Evolutionary conservation across 1,140 invertebrate genomes (phyloP), one percentile per base, ranked within the genome.

Genomic region (Leucophenga varia): DNA sequence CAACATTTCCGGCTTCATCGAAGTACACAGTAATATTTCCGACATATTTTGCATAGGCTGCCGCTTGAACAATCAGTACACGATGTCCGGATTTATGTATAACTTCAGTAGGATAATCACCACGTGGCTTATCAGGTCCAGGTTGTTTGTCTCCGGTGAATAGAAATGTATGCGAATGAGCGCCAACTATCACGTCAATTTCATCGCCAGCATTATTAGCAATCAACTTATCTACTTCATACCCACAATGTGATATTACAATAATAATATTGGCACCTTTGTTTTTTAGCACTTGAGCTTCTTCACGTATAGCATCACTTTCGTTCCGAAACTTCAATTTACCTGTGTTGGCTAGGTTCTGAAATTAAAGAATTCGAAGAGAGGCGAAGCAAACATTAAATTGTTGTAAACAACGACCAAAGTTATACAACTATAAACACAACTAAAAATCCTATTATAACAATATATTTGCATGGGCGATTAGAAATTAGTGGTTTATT

Each of bases 121-220:
- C 86, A 8, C 52, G 57, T 0, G 83, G 74, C 0, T 43, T 75
- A 37, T 87, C 82, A 0, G 73, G 74, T 3, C 81, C 82, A 0
- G 83, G 83, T 0, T 80, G 79, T 2, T 71, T 53, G 7, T 57
- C 67, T 20, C 81, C 82, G 2, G 77, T 80, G 61, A 81, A 91
- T 0, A 92, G 77, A 51, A 93, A 83, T 0, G 88, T 88, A 61
- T 95, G 90, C 3, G 88, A 88, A 63, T 95, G 92, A n/a, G 86
- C 89, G 10, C 92, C 92, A 17, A 95, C 88, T 49, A 95, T 89
- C 1, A 89, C 82, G 47, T 88, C 85, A 25, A 94, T 82, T 32
- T 86, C 76, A 20, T 81, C 76, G 21, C 79, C 83, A 25, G 81
- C 78, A 20, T 80, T 76, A 10, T 56, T 55, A 0, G 90, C 91